Base-by-base conservation (phyloP, 2,888 invertebrate species). In the Saturnia japonica region DNA sequence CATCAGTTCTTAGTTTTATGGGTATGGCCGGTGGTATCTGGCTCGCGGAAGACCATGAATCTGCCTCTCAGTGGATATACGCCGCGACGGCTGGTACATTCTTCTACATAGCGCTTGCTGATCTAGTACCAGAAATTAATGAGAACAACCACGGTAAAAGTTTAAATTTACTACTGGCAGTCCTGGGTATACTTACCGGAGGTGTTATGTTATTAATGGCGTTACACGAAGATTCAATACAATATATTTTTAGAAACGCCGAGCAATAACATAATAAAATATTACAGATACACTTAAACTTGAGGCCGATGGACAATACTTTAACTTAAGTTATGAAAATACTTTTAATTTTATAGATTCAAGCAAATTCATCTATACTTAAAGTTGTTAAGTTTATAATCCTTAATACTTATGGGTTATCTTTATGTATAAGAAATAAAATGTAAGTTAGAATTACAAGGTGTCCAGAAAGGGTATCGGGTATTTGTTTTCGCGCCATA, bases 201-300 rank as follows among this genome's bases (percentile, higher is more conserved):
- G 96, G 96, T 64, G 87, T 95, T 47, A 97, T 97, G 97, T 87
- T 97, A 71, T 80, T 95, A 72, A 97, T 97, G 76, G 97, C 97
- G 1, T 85, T 97, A 8, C 96, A 96, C 80, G 97, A 97, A 88
- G 95, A 95, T 80, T 91, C 93, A 14, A 93, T 93, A 79, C 93
- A 94, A 79, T 93, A 92, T 83, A 85, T 94, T 74, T 94, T 94
- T 83, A 91, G 90, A 85, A 93, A 81, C 82, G 82, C 88, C 67
- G 93, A 93, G 85, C 85, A 93, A 88, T 93, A 83, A 89, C 9
- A 66, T 51, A 47, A 25, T 51, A 43, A 34, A 25, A 25, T n/a
- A 68, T 22, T 68, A 68, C 40, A 11, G 54, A 51, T 28, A 2
- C 22, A 12, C 8, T 57, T 57, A 7, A 57, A 11, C 12, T 11